Conservation (phyloP, 2,888 invertebrate species). For the Trissolcus brochymenae region DNA sequence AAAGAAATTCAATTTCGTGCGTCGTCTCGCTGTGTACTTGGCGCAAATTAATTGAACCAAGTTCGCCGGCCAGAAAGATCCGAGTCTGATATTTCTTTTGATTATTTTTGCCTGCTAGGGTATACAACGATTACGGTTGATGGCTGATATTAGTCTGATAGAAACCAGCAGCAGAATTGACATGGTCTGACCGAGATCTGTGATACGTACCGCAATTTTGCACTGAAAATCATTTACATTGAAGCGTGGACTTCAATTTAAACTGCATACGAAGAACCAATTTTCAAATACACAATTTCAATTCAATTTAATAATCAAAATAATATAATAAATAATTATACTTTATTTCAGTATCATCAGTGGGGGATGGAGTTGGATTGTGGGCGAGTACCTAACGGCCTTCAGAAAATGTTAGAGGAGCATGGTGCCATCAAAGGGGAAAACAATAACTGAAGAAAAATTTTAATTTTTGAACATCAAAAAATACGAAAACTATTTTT, state of each 20-base stretch:
- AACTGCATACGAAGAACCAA: slow-evolving; percentile 2
- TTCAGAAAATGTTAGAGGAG: slow-evolving; percentile 86
- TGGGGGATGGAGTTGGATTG: slow-evolving; percentile 90
- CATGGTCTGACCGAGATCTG: not conserved
- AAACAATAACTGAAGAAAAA: slow-evolving; percentile 23
- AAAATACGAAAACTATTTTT: not conserved
- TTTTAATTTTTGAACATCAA: slow-evolving; percentile 1
- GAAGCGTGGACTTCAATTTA: too few species aligned
- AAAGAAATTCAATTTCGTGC: slow-evolving; percentile 26
- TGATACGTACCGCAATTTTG: not conserved
- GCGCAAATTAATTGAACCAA: slow-evolving; percentile 10
- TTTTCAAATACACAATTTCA: slow-evolving; percentile 52
- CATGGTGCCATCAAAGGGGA: slow-evolving; percentile 76
- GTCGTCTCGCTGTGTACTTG: slow-evolving; percentile 6
- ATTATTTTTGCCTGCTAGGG: slow-evolving; percentile 16
- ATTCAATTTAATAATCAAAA: not conserved
- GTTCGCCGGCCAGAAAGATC: not conserved
- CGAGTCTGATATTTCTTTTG: slow-evolving; percentile 1
- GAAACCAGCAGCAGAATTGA: not conserved
- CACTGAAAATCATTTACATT: too few species aligned
- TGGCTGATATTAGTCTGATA: not conserved
- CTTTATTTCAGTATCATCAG: slow-evolving; percentile 83
- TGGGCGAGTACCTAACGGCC: slow-evolving; percentile 87
- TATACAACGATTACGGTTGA: slow-evolving; percentile 15
- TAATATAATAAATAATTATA: not conserved